A percentile compares a stretch with the other conserved stretches of the same genome.
These are phyloP conservation scores for Eulimnadia texana DNA, from an alignment of 1,140 invertebrate genomes.

Conservation along the genomic window DNA sequence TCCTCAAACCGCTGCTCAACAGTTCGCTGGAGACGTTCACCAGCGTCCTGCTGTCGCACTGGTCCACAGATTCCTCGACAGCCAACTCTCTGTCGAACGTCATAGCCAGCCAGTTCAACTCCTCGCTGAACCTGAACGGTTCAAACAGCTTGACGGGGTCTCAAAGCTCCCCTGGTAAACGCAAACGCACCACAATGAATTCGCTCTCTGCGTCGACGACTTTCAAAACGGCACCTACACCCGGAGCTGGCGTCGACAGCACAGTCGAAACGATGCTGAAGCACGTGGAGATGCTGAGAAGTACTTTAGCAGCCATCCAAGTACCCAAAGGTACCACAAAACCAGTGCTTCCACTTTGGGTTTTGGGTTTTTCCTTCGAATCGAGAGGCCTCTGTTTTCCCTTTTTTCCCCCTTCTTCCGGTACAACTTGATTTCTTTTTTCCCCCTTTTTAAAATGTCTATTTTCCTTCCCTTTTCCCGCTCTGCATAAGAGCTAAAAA, in stretches of 20 bases:
- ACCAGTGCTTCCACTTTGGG: neutral
- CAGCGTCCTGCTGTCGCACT: conserved; percentile 11
- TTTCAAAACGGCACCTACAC: conserved; percentile 8
- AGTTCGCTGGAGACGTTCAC: conserved; percentile 38
- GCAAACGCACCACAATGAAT: conserved; percentile 15
- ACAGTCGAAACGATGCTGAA: conserved; percentile 67
- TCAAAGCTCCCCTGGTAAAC: conserved; percentile 13
- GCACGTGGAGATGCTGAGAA: conserved; percentile 79
- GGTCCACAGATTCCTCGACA: conserved; percentile 23
- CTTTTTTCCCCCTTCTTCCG: too few relatives aligned
- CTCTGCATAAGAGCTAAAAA: too few relatives aligned
- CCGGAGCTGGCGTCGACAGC: conserved; percentile 20
- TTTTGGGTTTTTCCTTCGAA: too few relatives aligned
- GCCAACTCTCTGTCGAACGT: conserved; percentile 12
- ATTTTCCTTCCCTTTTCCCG: too few relatives aligned
- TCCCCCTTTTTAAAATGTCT: too few relatives aligned
- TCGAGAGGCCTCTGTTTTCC: too few relatives aligned
- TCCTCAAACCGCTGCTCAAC: conserved; percentile 66
- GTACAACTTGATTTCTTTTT: too few relatives aligned
- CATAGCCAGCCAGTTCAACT: conserved; percentile 15
- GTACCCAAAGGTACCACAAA: conserved; percentile 2
- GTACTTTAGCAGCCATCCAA: conserved; percentile 32
- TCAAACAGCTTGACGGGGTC: neutral
- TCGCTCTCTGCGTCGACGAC: conserved; percentile 7
- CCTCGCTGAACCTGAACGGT: conserved; percentile 12